Conservation (phyloP, 2,113 vertebrate species). For the Motacilla alba region DNA sequence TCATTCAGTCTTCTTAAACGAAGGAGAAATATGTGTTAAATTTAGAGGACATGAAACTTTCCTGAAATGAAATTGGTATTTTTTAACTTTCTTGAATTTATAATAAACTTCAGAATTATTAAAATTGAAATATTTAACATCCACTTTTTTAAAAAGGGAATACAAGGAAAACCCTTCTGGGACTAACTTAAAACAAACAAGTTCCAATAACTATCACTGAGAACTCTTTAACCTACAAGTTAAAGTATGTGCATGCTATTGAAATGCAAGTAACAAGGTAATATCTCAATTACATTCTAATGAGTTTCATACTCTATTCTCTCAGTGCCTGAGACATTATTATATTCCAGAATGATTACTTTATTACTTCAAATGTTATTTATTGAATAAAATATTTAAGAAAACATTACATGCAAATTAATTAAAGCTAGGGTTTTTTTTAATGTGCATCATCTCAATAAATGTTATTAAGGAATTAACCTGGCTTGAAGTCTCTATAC, state of each 20-base stretch:
- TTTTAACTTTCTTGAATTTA: background rate
- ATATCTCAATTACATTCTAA: background rate
- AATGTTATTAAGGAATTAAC: background rate
- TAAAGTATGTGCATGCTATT: background rate
- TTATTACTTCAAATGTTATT: background rate
- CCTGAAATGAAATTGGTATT: background rate
- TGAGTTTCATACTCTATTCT: background rate
- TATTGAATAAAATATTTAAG: background rate
- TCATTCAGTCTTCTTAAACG: background rate
- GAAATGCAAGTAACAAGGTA: background rate
- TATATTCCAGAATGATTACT: background rate
- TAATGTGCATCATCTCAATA: background rate
- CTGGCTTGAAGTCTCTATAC: background rate
- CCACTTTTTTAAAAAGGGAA: background rate
- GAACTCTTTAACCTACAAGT: background rate
- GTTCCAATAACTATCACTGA: background rate
- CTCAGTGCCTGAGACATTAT: background rate
- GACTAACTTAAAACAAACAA: background rate
- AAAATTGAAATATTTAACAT: background rate
- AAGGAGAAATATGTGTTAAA: background rate
- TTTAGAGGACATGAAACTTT: background rate
- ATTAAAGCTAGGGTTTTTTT: background rate
- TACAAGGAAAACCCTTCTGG: background rate
- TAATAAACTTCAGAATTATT: background rate
- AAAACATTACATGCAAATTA: background rate